Conservation (phyloP, 2,113 vertebrate genomes). For the Eudyptes chrysolophus region DNA sequence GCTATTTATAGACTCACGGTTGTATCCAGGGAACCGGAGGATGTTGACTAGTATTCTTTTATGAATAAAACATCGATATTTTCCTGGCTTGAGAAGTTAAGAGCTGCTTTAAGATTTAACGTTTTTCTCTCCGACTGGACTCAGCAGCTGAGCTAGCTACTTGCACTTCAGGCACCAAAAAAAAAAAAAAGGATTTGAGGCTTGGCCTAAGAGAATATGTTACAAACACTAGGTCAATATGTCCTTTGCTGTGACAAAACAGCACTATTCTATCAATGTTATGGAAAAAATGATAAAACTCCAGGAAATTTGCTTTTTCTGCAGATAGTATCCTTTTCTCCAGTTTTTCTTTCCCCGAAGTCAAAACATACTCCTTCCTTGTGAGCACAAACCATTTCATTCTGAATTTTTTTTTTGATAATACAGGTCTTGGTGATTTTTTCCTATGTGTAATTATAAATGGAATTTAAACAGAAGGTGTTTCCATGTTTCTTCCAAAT, state of each 20-base stretch:
- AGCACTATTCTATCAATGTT: not conserved
- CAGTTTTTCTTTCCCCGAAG: not conserved
- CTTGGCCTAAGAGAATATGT: not conserved
- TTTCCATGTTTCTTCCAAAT: not conserved
- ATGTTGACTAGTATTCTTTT: slow-evolving; percentile 69
- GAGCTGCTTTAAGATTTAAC: not conserved
- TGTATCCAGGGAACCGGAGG: slow-evolving; percentile 73
- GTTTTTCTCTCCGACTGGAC: not conserved
- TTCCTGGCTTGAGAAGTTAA: slow-evolving; percentile 51
- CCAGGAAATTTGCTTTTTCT: not conserved
- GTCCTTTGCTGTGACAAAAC: not conserved
- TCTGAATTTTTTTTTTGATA: not conserved
- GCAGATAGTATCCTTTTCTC: not conserved
- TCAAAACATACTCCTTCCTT: not conserved
- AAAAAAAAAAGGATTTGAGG: not conserved
- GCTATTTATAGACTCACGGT: slow-evolving; percentile 69
- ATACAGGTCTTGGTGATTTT: not conserved
- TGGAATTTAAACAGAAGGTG: not conserved
- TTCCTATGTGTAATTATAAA: not conserved
- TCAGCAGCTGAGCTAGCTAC: not conserved
- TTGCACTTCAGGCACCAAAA: not conserved
- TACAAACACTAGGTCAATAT: not conserved
- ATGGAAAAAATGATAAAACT: not conserved
- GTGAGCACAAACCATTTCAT: not conserved
- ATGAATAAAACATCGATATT: slow-evolving; percentile 72